Evolutionary conservation across 2,888 invertebrate genomes (phyloP), one percentile per base, ranked within the genome.

Genomic region (Charanyca ferruginea): DNA sequence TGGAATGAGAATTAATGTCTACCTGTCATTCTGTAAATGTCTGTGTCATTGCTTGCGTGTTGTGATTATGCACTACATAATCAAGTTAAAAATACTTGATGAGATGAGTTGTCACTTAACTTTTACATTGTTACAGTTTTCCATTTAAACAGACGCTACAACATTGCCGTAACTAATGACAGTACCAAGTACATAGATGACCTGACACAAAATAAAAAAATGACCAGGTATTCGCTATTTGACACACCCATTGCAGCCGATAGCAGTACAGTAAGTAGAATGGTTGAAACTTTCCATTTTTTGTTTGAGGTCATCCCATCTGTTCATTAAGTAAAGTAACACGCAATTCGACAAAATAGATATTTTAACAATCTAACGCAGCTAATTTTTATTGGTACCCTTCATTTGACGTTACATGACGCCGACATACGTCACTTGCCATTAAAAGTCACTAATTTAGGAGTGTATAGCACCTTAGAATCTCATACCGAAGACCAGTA

Each of bases 381-480:
- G n/a, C 20, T 22, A 38, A 28, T 6, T 32, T 45, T 42, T 32
- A 16, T 32, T 38, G 16, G 28, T 54, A 32, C 25, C 38, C 48
- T 55, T 52, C 22, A 52, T 68, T 75, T 66, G 65, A 61, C 67
- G 68, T 68, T 49, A 48, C 20, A 66, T 25, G 48, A 61, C 62
- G 38, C 32, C 63, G 67, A 76, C 65, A n/a, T 47, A 35, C 23
- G 71, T 71, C 70, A 79, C 79, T 78, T 78, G 80, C 76, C 76
- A 79, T 66, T 78, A 48, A 47, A 71, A 45, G n/a, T 23, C 13
- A 35, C 32, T 45, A 41, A 20, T 52, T 35, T 57, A 18, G 23
- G 23, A 57, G 28, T 9, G 8, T 42, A 35, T 47, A 57, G 41
- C 63, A 52, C 53, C 23, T 57, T 63, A 41, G 52, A 69, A 79